Conservation (phyloP, 2,888 invertebrate genomes). For the Eilema sororculum region DNA sequence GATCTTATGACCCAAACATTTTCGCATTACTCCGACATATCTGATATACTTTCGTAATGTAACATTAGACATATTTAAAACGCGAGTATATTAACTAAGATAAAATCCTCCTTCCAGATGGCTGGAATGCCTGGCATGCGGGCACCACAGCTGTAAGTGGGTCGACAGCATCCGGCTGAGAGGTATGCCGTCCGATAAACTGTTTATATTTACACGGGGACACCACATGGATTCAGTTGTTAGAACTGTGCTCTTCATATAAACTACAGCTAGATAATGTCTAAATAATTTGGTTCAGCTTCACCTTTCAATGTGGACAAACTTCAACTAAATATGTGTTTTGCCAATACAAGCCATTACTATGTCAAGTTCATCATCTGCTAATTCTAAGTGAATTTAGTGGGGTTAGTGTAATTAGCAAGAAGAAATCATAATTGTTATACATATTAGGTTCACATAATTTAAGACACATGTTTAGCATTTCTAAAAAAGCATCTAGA, state of each 20-base stretch:
- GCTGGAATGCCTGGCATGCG: slow-evolving; percentile 46
- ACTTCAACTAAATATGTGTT: no score
- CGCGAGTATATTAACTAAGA: slow-evolving; percentile 20
- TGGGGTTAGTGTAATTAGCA: no score
- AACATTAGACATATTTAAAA: slow-evolving; percentile 14
- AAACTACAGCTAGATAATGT: neutral
- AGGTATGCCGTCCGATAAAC: slow-evolving; percentile 57
- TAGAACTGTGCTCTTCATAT: neutral
- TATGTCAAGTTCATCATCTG: no score
- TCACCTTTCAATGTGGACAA: no score
- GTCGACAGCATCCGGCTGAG: slow-evolving; percentile 55
- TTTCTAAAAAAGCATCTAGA: no score
- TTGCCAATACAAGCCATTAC: no score
- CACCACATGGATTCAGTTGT: slow-evolving; percentile 10
- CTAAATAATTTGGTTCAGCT: neutral
- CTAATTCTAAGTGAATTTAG: no score
- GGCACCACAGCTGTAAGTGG: slow-evolving; percentile 59
- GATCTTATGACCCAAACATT: neutral
- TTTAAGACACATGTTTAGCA: no score
- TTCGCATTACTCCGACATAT: neutral
- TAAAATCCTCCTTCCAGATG: slow-evolving; percentile 13
- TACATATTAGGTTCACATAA: no score
- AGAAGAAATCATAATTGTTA: no score
- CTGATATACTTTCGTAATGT: slow-evolving; percentile 3
- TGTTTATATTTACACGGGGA: slow-evolving; percentile 56